phyloP scores from a whole-genome alignment of 1,140 invertebrate genomes.

The Papilio dardanus region DNA sequence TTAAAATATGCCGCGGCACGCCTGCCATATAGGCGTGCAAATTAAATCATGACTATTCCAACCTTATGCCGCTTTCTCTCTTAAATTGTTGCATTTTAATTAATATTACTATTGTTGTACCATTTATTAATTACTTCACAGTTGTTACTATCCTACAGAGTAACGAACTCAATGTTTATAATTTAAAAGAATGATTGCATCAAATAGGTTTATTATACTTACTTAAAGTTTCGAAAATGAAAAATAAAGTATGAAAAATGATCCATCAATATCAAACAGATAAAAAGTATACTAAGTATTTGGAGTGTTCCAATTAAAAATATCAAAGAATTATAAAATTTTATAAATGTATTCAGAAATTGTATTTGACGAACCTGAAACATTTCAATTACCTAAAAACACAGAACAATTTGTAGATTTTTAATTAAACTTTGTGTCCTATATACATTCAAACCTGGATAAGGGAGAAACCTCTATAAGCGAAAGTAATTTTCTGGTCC shows the following conservation, averaged over 20 bases:
- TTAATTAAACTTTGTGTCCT: background rate
- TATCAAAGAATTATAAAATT: background rate
- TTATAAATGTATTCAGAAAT: background rate
- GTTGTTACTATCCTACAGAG: background rate
- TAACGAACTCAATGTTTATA: no score
- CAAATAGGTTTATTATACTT: no score
- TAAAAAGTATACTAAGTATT: background rate
- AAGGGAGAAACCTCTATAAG: no score
- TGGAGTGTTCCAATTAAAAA: background rate
- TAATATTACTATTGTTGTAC: background rate
- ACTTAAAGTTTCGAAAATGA: no score
- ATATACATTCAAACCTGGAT: no score
- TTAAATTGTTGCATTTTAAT: constrained; percentile 12
- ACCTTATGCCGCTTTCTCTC: background rate
- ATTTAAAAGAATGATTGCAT: no score
- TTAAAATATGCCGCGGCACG: constrained; percentile 44
- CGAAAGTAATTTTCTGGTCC: no score
- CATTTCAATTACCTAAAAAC: background rate
- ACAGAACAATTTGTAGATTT: background rate
- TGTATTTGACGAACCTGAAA: background rate
- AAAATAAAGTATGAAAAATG: no score
- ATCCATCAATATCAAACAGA: background rate
- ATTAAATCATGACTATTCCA: constrained; percentile 25
- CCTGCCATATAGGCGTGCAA: constrained; percentile 33
- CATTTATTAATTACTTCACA: constrained; percentile 1